A percentile compares a stretch with the other conserved stretches of the same genome.
These are phyloP conservation scores for Drepanosiphum platanoidis DNA, from an alignment of 2,888 invertebrate species.

Conservation along the genomic window DNA sequence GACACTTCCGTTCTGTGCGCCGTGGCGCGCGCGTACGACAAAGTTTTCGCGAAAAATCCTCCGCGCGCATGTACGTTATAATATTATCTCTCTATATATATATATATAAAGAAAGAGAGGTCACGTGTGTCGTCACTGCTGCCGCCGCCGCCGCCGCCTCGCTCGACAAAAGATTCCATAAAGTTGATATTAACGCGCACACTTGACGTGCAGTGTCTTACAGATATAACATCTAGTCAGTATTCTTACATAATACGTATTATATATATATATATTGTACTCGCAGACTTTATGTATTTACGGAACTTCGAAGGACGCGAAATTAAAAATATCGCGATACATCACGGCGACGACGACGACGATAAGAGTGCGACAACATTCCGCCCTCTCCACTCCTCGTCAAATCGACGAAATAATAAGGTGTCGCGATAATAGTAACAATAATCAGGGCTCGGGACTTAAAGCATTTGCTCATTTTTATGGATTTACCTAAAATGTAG, in stretches of 20 bases:
- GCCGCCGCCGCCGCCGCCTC: not conserved
- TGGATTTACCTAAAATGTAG: too few species aligned
- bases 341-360: too few species aligned
- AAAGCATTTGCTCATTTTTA: too few species aligned
- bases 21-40: not conserved
- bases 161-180: slow-evolving; percentile 11
- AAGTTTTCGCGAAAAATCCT: slow-evolving; percentile 43
- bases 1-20: slow-evolving; percentile 20
- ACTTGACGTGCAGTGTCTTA: slow-evolving; percentile 8
- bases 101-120: not conserved
- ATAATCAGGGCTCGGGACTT: too few species aligned
- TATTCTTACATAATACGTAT: too few species aligned
- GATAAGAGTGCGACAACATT: not conserved
- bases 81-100: too few species aligned
- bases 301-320: not conserved
- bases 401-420: too few species aligned
- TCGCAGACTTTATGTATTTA: too few species aligned
- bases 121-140: not conserved
- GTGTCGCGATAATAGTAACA: too few species aligned
- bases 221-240: not conserved
- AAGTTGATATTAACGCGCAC: slow-evolving; percentile 26
- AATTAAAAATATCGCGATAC: not conserved
- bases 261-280: too few species aligned
- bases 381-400: too few species aligned
- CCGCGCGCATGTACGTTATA: not conserved